Evolutionary conservation across 2,113 vertebrate genomes (phyloP).

Genomic region (Eira barbara): DNA sequence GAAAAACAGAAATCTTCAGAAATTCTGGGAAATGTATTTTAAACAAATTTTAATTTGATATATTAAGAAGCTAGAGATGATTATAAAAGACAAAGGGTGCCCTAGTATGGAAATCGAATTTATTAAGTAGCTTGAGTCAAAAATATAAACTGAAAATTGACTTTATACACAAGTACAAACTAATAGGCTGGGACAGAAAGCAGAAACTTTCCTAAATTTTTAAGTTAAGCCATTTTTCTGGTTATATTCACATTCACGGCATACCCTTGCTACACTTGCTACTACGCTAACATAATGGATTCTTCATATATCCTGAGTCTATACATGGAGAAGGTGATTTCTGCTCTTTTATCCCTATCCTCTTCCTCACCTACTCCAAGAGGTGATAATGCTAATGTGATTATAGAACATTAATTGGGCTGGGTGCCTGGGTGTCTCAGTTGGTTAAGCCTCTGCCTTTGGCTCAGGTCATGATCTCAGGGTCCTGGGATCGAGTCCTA

Average conservation of each 20-base stretch:
- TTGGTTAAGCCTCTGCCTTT: no score
- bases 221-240: neutral
- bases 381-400: neutral
- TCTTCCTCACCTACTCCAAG: neutral
- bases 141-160: neutral
- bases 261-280: neutral
- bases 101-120: neutral
- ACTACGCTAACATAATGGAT: neutral
- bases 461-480: no score
- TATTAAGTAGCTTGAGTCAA: neutral
- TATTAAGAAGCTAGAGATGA: slow-evolving; percentile 7
- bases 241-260: neutral
- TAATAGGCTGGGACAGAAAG: neutral
- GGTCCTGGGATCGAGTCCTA: no score
- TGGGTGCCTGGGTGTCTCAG: no score
- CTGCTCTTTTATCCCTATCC: neutral
- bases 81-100: neutral
- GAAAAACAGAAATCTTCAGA: neutral
- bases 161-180: neutral
- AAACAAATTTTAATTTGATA: slow-evolving; percentile 22
- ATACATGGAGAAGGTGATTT: neutral
- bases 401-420: neutral
- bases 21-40: neutral
- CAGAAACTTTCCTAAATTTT: neutral
- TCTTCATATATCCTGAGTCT: neutral